Base-by-base conservation (phyloP, 2,113 vertebrate genomes). In the Nicator chloris region DNA sequence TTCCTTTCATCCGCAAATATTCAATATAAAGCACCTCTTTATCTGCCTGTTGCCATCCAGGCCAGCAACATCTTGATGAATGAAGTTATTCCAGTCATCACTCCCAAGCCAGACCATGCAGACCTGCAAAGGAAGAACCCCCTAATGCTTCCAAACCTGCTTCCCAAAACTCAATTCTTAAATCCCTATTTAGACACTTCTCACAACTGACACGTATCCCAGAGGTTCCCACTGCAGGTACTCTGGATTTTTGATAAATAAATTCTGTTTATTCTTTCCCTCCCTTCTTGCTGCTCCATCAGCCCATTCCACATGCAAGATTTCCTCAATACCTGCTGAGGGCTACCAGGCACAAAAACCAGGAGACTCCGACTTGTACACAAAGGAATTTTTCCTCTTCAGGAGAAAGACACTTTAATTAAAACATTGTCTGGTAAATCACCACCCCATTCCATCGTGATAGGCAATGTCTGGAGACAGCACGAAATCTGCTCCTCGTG, bases 201-300 rank as follows among this genome's bases (percentile, higher is more conserved):
- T 18, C 73, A 44, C 14, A 33, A 33, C 7, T 14, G 57, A 44
- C 50, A 28, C 0, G 0, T 9, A 65, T 7, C 20, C 66, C 1
- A 0, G 6, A 7, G 68, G 28, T 21, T 86, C 76, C 21, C 54
- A n/a, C 23, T 14, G 49, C 83, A 82, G 47, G 37, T 49, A 42
- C 76, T 86, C 76, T 15, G 47, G 9, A n/a, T 15, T 40, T 59
- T 4, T 28, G 39, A 85, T 20, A 59, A 76, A 70, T 15, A 37
- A 85, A 44, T 5, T 12, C 26, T 15, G 21, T 27, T 70, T 24
- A 28, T 54, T 76, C n/a, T 27, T 61, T 23, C n/a, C 5, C 16
- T 35, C 4, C 45, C 26, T 31, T 63, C 35, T 37, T 26, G 51
- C 71, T 84, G 54, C 35, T 40, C 54, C 37, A 53, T 28, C 37